A percentile compares a stretch with the other conserved stretches of the same genome.
phyloP scores from a whole-genome alignment of 2,113 vertebrate genomes.

The Vulpes lagopus region DNA sequence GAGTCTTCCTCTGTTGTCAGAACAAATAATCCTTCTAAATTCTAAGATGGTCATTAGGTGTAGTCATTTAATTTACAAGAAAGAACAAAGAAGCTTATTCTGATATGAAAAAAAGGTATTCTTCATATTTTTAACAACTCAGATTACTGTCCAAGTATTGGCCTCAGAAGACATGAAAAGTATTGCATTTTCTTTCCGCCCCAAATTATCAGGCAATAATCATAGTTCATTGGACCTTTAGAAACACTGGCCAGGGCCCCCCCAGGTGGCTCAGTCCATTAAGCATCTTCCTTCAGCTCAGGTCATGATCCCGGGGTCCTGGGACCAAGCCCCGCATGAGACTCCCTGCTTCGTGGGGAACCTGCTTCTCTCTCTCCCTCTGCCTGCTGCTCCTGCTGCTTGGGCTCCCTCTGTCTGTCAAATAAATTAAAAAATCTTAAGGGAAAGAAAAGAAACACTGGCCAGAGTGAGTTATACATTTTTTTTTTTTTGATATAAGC shows the following conservation, averaged over 20 bases:
- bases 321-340: too few species aligned
- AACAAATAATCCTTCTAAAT: background rate
- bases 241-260: background rate
- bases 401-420: too few species aligned
- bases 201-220: background rate
- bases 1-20: background rate
- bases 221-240: background rate
- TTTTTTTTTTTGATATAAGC: background rate
- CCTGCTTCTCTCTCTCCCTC: too few species aligned
- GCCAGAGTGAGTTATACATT: background rate
- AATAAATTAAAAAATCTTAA: too few species aligned
- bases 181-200: background rate
- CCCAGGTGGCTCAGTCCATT: too few species aligned
- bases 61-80: background rate
- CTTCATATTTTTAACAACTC: background rate
- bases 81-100: background rate
- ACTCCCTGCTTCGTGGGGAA: too few species aligned
- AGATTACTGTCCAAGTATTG: background rate
- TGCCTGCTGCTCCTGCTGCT: too few species aligned
- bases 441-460: background rate
- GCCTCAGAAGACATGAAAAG: background rate
- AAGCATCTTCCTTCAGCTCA: too few species aligned
- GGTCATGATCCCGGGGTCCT: too few species aligned
- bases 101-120: constrained; percentile 3
- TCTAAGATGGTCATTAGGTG: background rate